A percentile compares a stretch with the other conserved stretches of the same genome.
These are phyloP conservation scores for Paragorgia papillata DNA, from an alignment of 92 coral and sea anemone genomes.

Conservation along the genomic window DNA sequence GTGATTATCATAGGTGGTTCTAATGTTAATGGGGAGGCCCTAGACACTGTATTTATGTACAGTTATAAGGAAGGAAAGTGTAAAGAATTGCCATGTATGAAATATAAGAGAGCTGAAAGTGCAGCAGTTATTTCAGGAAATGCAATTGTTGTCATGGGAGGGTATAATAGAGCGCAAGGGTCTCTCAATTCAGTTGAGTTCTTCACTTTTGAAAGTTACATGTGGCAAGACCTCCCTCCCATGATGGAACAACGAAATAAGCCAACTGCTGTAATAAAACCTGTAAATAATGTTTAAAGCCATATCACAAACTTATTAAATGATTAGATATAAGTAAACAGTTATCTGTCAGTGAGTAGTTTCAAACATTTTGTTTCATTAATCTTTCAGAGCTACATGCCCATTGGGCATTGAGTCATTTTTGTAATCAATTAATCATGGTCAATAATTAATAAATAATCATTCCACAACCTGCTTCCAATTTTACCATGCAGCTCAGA, in stretches of 20 bases:
- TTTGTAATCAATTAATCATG: no score
- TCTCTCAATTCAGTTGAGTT: slow-evolving; percentile 75
- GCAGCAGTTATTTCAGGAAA: slow-evolving; percentile 70
- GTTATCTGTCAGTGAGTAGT: no score
- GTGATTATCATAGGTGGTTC: slow-evolving; percentile 8
- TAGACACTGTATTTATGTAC: slow-evolving; percentile 23
- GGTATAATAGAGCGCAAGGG: slow-evolving; percentile 67
- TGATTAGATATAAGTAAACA: no score
- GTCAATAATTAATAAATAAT: no score
- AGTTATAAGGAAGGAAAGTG: slow-evolving; percentile 74
- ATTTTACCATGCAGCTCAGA: no score
- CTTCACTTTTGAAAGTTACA: slow-evolving; percentile 35
- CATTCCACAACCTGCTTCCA: no score
- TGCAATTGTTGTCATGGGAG: slow-evolving; percentile 76
- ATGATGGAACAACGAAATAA: not conserved
- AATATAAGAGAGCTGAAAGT: slow-evolving; percentile 77
- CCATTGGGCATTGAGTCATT: no score
- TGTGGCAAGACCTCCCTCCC: slow-evolving; percentile 18
- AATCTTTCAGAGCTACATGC: no score
- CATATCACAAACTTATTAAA: no score
- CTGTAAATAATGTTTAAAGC: no score
- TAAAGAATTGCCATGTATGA: slow-evolving; percentile 72
- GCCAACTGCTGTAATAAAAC: not conserved
- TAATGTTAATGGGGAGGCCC: not conserved
- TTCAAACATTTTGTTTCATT: no score